Evolutionary conservation across 1,140 invertebrate genomes (phyloP).

Genomic region (Aphaenogaster rudis): DNA sequence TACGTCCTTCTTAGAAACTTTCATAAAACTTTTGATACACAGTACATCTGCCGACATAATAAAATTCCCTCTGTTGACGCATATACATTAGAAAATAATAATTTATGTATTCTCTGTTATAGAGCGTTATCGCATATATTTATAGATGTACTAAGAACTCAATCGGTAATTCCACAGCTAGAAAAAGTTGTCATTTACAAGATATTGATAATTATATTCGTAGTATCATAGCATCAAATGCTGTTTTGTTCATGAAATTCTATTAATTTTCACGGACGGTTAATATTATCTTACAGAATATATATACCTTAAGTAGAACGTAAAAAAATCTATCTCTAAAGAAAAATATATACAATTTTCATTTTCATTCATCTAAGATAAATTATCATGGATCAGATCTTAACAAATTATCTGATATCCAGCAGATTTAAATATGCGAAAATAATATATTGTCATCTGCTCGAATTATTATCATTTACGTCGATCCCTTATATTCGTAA

Average conservation of each 20-base stretch:
- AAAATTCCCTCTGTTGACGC: slow-evolving; percentile 37
- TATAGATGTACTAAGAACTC: slow-evolving; percentile 52
- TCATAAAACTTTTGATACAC: slow-evolving; percentile 29
- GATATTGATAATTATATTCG: slow-evolving; percentile 69
- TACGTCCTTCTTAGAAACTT: slow-evolving; percentile 42
- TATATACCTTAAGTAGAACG: slow-evolving; percentile 25
- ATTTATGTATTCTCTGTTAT: slow-evolving; percentile 41
- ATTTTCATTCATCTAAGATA: slow-evolving; percentile 16
- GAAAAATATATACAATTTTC: slow-evolving; percentile 38
- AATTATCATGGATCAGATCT: slow-evolving; percentile 21
- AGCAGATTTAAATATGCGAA: slow-evolving; percentile 40
- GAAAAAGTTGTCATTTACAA: slow-evolving; percentile 73
- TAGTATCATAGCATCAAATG: slow-evolving; percentile 56
- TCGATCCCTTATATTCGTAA: slow-evolving; percentile 23
- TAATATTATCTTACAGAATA: slow-evolving; percentile 59
- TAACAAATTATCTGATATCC: slow-evolving; percentile 32
- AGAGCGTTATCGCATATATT: slow-evolving; percentile 30
- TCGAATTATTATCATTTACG: slow-evolving; percentile 15
- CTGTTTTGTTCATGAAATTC: slow-evolving; percentile 70
- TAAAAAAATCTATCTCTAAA: slow-evolving; percentile 35
- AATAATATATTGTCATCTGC: slow-evolving; percentile 39
- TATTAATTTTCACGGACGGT: slow-evolving; percentile 76
- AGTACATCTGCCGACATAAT: slow-evolving; percentile 33
- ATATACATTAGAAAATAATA: slow-evolving; percentile 59
- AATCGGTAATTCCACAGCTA: slow-evolving; percentile 34